phyloP scores from a whole-genome alignment of 2,797 vertebrate species.

The Tokudaia muenninki region DNA sequence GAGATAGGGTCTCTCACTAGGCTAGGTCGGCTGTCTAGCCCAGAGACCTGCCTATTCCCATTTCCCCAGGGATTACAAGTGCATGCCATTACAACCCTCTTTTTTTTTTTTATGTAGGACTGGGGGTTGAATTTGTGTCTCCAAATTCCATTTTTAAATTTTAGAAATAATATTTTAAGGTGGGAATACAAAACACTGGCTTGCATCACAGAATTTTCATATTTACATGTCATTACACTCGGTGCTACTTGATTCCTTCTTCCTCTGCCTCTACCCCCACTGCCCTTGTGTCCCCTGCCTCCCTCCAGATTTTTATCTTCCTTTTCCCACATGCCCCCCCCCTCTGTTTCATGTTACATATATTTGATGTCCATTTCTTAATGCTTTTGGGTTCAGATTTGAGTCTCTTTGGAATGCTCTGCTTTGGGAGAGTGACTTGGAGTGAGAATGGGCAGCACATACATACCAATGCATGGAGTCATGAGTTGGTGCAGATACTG shows the following conservation, averaged over 20 bases:
- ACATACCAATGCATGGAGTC: constrained; percentile 83
- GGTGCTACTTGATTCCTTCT: background rate
- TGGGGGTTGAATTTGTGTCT: background rate
- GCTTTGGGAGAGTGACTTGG: background rate
- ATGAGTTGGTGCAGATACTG: constrained; percentile 67
- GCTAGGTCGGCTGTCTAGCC: background rate
- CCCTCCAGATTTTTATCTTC: background rate
- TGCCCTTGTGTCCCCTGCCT: background rate
- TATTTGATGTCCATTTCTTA: background rate
- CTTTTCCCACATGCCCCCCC: background rate
- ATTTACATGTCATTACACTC: background rate
- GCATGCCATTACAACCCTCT: background rate
- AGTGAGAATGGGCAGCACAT: background rate
- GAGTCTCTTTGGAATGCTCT: constrained; percentile 31
- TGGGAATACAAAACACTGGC: background rate
- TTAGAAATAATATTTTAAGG: background rate
- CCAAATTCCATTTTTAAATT: background rate
- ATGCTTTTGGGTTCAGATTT: background rate
- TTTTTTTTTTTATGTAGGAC: background rate
- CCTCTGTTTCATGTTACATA: background rate
- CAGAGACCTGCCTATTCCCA: background rate
- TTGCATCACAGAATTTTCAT: background rate
- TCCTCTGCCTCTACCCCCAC: background rate
- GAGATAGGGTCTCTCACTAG: background rate
- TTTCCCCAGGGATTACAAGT: background rate